phyloP scores from a whole-genome alignment of 2,797 vertebrate species.

The Parauchenoglanis punctatus region DNA sequence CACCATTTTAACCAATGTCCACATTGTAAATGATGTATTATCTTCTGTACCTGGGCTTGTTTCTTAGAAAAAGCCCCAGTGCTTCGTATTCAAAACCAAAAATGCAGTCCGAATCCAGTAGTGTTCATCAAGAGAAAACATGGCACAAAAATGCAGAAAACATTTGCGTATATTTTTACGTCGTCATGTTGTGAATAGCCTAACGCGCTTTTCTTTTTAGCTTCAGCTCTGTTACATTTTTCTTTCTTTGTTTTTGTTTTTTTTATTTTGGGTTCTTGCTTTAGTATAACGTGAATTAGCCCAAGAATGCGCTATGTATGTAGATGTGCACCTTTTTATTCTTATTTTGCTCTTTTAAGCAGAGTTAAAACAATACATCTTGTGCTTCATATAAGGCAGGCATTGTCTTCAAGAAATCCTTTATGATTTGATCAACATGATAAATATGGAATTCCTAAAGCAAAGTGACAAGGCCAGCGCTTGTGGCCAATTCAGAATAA shows the following conservation, averaged over 20 bases:
- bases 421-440: not conserved
- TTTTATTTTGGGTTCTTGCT: constrained; percentile 65
- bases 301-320: constrained; percentile 88
- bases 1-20: constrained; percentile 85
- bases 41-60: constrained; percentile 81
- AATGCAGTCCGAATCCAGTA: constrained; percentile 85
- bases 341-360: constrained; percentile 65
- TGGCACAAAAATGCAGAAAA: constrained; percentile 83
- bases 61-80: constrained; percentile 83
- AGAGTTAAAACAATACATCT: constrained; percentile 42
- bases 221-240: constrained; percentile 78
- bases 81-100: constrained; percentile 86
- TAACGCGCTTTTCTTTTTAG: constrained; percentile 66
- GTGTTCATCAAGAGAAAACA: constrained; percentile 83
- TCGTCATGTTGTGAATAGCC: constrained; percentile 71
- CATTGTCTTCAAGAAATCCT: not conserved
- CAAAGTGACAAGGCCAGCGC: constrained; percentile 1
- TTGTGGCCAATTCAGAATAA: constrained; percentile 4
- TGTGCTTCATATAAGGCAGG: constrained; percentile 27
- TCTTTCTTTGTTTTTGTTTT: not conserved
- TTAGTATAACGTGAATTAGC: constrained; percentile 86
- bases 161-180: constrained; percentile 74
- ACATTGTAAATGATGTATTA: constrained; percentile 85
- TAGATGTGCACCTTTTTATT: constrained; percentile 85
- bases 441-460: not conserved